Evolutionary conservation across 2,113 vertebrate species (phyloP).

Genomic region (Salminus brasiliensis): DNA sequence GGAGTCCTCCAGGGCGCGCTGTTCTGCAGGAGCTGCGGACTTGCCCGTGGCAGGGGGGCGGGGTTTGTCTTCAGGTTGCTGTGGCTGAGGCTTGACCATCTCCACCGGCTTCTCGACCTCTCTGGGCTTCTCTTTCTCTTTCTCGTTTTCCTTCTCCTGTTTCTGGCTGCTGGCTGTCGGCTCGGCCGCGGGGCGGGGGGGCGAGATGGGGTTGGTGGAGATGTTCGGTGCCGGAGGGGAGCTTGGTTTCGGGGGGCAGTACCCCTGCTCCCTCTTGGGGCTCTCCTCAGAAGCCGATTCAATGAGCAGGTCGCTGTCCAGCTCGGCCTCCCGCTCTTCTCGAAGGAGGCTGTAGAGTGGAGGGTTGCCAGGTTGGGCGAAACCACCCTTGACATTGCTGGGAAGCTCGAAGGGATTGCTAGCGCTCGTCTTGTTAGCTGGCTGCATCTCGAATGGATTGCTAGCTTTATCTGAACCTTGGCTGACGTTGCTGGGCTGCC

Average conservation of each 20-base stretch:
- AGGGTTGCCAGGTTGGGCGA: conserved; percentile 81
- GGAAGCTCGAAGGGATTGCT: conserved; percentile 77
- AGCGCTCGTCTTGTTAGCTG: conserved; percentile 80
- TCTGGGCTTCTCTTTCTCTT: conserved; percentile 64
- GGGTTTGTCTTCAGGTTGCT: conserved; percentile 62
- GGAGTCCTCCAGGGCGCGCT: conserved; percentile 62
- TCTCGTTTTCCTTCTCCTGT: conserved; percentile 71
- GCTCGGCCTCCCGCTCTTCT: conserved; percentile 95
- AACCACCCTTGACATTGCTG: conserved; percentile 79
- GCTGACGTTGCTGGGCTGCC: conserved; percentile 12
- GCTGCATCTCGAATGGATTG: conserved; percentile 76
- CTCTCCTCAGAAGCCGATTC: conserved; percentile 97
- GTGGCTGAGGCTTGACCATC: conserved; percentile 1
- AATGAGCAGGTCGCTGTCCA: conserved; percentile 96
- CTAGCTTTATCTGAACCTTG: conserved; percentile 36
- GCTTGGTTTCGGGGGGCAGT: conserved; percentile 77
- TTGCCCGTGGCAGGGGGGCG: conserved; percentile 71
- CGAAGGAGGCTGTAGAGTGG: conserved; percentile 93
- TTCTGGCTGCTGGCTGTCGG: conserved; percentile 57
- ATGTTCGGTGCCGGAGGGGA: conserved; percentile 59
- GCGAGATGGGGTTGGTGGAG: conserved; percentile 43
- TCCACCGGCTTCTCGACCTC: neutral
- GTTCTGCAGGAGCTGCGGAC: conserved; percentile 71
- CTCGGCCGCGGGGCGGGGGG: conserved; percentile 41
- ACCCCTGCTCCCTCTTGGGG: conserved; percentile 92